Evolutionary conservation across 2,113 vertebrate species (phyloP), one percentile per base, ranked within the genome.

Genomic region (Heterochromis multidens): DNA sequence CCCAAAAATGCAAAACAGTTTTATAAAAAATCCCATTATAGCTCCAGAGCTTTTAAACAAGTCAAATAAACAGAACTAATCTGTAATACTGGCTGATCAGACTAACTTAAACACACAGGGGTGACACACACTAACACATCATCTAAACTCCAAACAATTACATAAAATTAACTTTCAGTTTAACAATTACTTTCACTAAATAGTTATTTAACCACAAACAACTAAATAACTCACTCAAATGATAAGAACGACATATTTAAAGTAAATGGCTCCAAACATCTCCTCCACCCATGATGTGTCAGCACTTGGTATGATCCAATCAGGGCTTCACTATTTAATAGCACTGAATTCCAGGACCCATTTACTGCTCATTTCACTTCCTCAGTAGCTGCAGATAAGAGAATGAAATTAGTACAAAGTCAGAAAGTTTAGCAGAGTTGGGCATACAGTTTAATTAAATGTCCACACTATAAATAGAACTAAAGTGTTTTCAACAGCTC

Each of bases 291-390:
- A 43, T 0, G 1, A 67, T 25, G 43, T 43, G 13, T 1, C 37
- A 67, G 10, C 40, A 0, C 9, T 0, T 67, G n/a, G 13, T 25
- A 1, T 7, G 25, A 67, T 40, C 13, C 21, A 65, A 5, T 65
- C 62, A 16, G 7, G 0, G 13, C 33, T 33, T 62, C 60, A 35
- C 12, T 35, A 62, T 35, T 62, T 62, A 62, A 35, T 1, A 35
- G 10, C 17, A 6, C 33, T 35, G 6, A 4, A 35, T 35, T 35
- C 33, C 60, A 21, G 10, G 21, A 0, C 9, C 0, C 5, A 12
- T 62, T 19, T 12, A 43, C 40, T 35, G 29, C 19, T 63, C 10
- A 1, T 35, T n/a, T 63, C 21, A 13, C 61, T 63, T 11, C 61
- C 35, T 65, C 21, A 9, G 62, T 33, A 65, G 62, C 62, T 65